phyloP scores from a whole-genome alignment of 2,888 invertebrate species.

The Anoplius nigerrimus region DNA sequence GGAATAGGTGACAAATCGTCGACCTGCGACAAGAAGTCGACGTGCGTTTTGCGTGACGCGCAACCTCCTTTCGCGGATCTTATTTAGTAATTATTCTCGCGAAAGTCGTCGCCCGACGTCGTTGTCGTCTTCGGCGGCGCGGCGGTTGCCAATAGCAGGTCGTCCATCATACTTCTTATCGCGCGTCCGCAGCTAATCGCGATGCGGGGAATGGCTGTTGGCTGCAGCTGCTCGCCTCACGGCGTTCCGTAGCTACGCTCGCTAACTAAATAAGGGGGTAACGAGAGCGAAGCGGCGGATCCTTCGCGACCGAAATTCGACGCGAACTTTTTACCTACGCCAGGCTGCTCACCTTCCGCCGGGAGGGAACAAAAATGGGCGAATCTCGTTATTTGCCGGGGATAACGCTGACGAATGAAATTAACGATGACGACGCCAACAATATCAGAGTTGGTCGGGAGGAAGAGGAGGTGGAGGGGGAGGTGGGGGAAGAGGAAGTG shows the following conservation, averaged over 20 bases:
- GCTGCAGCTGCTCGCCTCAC: constrained; percentile 47
- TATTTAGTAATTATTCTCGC: constrained; percentile 44
- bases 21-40: no score
- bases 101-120: no score
- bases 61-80: constrained; percentile 10
- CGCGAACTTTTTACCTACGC: constrained; percentile 10
- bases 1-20: not conserved
- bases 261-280: constrained; percentile 50
- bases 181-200: constrained; percentile 44
- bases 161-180: constrained; percentile 58
- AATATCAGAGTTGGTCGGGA: no score
- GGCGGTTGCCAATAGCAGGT: constrained; percentile 42
- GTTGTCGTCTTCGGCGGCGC: constrained; percentile 22
- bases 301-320: constrained; percentile 39
- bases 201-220: constrained; percentile 42
- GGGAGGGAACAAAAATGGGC: no score
- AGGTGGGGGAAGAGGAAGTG: no score
- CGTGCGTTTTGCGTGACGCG: no score
- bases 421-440: no score
- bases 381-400: no score
- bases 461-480: no score
- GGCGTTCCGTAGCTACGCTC: constrained; percentile 51
- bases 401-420: no score
- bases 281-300: constrained; percentile 50
- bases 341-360: no score